A percentile compares a stretch with the other conserved stretches of the same genome.
phyloP scores from a whole-genome alignment of 1,140 invertebrate species.

The Coptotermes formosanus region DNA sequence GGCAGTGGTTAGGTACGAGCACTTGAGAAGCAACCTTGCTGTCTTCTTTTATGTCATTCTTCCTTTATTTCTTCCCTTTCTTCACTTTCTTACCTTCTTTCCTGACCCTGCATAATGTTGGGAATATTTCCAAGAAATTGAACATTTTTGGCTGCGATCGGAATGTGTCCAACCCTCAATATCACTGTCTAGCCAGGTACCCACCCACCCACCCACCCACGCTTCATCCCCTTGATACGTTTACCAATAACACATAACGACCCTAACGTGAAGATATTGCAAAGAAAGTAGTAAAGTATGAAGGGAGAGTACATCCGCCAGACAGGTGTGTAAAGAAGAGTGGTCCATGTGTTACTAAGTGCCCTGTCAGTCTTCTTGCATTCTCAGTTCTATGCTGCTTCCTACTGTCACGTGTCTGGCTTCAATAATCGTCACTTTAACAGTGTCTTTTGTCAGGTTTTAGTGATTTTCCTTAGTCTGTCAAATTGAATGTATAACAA shows the following conservation, averaged over 20 bases:
- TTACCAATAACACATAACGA: background rate
- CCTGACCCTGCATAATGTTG: too few species aligned
- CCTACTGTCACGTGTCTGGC: too few species aligned
- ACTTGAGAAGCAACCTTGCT: background rate
- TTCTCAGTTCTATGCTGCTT: too few species aligned
- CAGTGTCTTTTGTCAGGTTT: too few species aligned
- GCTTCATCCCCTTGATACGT: background rate
- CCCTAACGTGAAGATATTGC: background rate
- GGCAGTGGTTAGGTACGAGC: background rate
- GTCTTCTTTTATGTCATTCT: too few species aligned
- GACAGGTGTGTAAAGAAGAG: background rate
- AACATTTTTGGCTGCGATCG: background rate
- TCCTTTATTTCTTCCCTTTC: too few species aligned
- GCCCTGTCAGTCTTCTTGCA: too few species aligned
- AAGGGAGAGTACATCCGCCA: background rate
- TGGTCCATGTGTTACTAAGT: background rate
- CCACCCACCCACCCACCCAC: background rate
- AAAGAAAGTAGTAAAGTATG: background rate
- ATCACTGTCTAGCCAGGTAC: background rate
- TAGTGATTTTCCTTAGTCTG: too few species aligned
- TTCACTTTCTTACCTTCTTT: too few species aligned
- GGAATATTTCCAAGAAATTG: too few species aligned
- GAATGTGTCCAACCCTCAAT: background rate
- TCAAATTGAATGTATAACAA: too few species aligned
- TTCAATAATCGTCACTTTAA: too few species aligned